Percentiles rank a stretch among this genome's conserved stretches.
These are phyloP conservation scores for Syngnathus scovelli DNA, from an alignment of 2,113 vertebrate species.

Conservation along the genomic window DNA sequence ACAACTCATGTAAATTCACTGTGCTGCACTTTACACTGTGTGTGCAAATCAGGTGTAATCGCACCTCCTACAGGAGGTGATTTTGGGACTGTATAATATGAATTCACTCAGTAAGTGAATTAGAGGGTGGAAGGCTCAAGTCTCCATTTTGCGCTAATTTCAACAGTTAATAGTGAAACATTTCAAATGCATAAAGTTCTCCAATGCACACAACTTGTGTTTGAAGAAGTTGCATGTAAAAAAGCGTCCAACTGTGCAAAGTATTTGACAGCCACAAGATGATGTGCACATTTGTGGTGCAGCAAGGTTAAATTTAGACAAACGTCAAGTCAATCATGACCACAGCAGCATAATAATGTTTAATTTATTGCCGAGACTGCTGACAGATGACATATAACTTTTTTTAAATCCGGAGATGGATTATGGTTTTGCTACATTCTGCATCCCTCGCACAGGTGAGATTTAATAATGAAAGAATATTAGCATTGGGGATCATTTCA, in stretches of 20 bases:
- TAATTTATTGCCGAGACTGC: slow-evolving; percentile 19
- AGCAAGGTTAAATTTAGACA: slow-evolving; percentile 14
- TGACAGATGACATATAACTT: slow-evolving; percentile 8
- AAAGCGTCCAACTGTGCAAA: neutral
- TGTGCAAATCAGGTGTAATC: slow-evolving; percentile 17
- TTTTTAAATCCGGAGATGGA: neutral
- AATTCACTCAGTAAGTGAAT: slow-evolving; percentile 31
- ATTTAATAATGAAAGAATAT: too few relatives aligned
- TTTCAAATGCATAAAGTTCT: neutral
- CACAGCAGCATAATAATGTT: slow-evolving; percentile 29
- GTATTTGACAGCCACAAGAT: slow-evolving; percentile 25
- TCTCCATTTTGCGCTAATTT: slow-evolving; percentile 26
- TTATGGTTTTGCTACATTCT: neutral
- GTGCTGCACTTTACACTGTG: neutral
- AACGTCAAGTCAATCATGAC: slow-evolving; percentile 14
- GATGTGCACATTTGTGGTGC: slow-evolving; percentile 22
- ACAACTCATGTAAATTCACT: slow-evolving; percentile 7
- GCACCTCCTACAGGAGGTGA: slow-evolving; percentile 16
- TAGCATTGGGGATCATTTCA: too few relatives aligned
- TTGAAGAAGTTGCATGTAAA: neutral
- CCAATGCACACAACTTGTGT: neutral
- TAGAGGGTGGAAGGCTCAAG: slow-evolving; percentile 23
- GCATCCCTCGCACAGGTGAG: neutral
- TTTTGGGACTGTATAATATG: slow-evolving; percentile 17
- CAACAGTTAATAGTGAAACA: slow-evolving; percentile 25